Conservation (phyloP, 37 sponge, comb jelly and placozoan genomes). For the Chondrilla cf. caribensis region DNA sequence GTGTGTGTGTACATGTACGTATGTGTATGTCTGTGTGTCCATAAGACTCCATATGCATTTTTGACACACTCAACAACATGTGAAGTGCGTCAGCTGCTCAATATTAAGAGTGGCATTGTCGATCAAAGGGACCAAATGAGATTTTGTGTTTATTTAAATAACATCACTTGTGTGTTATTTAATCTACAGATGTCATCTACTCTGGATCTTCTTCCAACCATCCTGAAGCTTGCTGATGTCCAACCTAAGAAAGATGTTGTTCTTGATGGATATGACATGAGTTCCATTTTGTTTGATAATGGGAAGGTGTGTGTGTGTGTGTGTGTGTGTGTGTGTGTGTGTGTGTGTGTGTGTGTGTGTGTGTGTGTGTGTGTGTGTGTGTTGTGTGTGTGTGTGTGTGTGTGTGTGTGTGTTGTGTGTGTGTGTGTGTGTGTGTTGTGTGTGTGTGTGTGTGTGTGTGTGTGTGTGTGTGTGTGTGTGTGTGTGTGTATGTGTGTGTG, state of each 20-base stretch:
- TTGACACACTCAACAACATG: too few relatives aligned
- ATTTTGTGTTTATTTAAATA: too few relatives aligned
- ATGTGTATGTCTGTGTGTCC: too few relatives aligned
- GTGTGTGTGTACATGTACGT: too few relatives aligned
- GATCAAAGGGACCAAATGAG: too few relatives aligned
- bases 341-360: background rate
- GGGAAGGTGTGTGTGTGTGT: slow-evolving; percentile 22
- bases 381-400: slow-evolving; percentile 4
- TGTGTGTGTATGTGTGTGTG: background rate
- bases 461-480: background rate
- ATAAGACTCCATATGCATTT: background rate
- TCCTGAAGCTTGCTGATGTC: slow-evolving; percentile 42
- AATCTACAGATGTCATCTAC: slow-evolving; percentile 80
- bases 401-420: background rate
- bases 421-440: background rate
- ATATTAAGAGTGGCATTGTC: too few relatives aligned
- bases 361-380: background rate
- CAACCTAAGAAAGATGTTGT: slow-evolving; percentile 25
- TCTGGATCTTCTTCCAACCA: slow-evolving; percentile 65
- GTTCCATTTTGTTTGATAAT: slow-evolving; percentile 63
- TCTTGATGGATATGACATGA: slow-evolving; percentile 78
- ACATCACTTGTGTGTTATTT: too few relatives aligned
- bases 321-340: too few relatives aligned
- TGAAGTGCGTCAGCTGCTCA: too few relatives aligned
- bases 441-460: background rate